phyloP scores from a whole-genome alignment of 2,113 vertebrate species.

The Gasterosteus nipponicus region DNA sequence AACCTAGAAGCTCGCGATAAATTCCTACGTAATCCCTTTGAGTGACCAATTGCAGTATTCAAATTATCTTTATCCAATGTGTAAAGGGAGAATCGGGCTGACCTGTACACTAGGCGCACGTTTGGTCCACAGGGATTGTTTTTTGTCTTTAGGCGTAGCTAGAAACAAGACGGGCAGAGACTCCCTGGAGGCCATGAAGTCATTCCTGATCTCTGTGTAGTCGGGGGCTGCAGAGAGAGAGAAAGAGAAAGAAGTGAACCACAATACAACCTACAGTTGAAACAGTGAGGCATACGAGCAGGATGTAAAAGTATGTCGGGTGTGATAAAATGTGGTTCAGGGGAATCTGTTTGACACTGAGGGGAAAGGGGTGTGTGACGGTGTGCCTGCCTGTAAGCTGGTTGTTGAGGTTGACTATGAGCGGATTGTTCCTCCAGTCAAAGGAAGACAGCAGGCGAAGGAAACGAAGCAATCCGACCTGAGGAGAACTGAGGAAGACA shows the following conservation, averaged over 20 bases:
- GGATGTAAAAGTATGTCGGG: constrained; percentile 61
- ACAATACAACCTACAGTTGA: constrained; percentile 33
- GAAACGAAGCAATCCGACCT: constrained; percentile 94
- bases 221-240: constrained; percentile 82
- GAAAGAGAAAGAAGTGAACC: constrained; percentile 16
- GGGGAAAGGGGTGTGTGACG: constrained; percentile 6
- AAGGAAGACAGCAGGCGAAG: constrained; percentile 90
- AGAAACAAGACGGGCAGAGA: constrained; percentile 91
- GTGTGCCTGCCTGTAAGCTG: constrained; percentile 87
- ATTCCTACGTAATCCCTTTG: neutral
- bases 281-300: constrained; percentile 23
- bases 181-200: constrained; percentile 86
- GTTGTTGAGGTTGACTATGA: constrained; percentile 91
- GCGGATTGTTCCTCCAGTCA: constrained; percentile 95
- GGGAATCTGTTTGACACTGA: constrained; percentile 39
- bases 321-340: constrained; percentile 53
- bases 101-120: constrained; percentile 89
- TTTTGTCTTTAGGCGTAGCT: constrained; percentile 90
- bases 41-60: neutral
- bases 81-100: constrained; percentile 29
- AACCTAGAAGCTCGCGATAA: neutral
- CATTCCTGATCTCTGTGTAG: constrained; percentile 88
- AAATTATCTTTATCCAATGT: constrained; percentile 29
- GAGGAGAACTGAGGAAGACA: constrained; percentile 85
- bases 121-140: constrained; percentile 90